phyloP scores from a whole-genome alignment of 2,797 vertebrate genomes.

The Anguilla anguilla region DNA sequence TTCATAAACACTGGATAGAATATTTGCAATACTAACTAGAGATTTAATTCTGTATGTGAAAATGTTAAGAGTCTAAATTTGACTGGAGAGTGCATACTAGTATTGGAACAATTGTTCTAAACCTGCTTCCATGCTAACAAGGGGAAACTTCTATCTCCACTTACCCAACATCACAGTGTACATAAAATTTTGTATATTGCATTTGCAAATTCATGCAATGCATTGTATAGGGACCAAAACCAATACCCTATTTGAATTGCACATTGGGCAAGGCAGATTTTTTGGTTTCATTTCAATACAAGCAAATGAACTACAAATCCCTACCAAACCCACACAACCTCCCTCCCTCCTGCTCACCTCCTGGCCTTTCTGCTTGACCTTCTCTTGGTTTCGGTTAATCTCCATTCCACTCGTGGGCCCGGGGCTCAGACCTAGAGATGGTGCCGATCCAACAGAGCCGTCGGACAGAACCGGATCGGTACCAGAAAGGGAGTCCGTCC shows the following conservation, averaged over 20 bases:
- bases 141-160: not conserved
- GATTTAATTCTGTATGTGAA: not conserved
- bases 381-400: slow-evolving; percentile 82
- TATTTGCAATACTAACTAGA: not conserved
- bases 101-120: not conserved
- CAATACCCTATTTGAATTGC: not conserved
- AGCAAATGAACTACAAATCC: not conserved
- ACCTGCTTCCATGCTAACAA: not conserved
- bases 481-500: slow-evolving; percentile 78
- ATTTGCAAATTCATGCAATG: no score
- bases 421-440: slow-evolving; percentile 74
- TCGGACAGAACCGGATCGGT: slow-evolving; percentile 79
- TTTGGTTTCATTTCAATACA: not conserved
- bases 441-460: slow-evolving; percentile 78
- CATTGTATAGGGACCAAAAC: not conserved
- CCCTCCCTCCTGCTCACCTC: slow-evolving; percentile 63
- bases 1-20: not conserved
- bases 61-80: not conserved
- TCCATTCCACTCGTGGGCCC: slow-evolving; percentile 78
- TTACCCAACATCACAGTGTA: not conserved
- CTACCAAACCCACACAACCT: no score
- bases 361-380: slow-evolving; percentile 84
- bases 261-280: not conserved
- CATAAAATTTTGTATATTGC: not conserved
- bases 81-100: not conserved